Percentiles rank a stretch among this genome's conserved stretches.
These are phyloP conservation scores for Strix uralensis DNA, from an alignment of 2,113 vertebrate species.

Conservation along the genomic window DNA sequence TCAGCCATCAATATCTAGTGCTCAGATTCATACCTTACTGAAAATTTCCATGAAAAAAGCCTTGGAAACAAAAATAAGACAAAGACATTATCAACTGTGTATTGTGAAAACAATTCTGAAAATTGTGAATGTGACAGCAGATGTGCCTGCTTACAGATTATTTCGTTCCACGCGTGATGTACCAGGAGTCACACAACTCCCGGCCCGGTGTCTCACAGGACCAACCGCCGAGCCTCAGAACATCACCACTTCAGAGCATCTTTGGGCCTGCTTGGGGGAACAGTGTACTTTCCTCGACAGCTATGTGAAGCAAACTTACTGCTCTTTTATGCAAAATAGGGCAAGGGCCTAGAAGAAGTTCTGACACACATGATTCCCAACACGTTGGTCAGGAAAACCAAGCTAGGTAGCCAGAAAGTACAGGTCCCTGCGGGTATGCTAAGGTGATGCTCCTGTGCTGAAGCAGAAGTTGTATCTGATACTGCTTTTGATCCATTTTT, in stretches of 20 bases:
- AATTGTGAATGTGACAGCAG: neutral
- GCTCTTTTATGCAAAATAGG: neutral
- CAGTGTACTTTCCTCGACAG: neutral
- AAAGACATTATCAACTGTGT: neutral
- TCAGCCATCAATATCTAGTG: neutral
- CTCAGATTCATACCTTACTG: neutral
- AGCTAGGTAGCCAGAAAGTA: neutral
- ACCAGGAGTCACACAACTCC: neutral
- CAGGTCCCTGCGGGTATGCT: rapidly evolving
- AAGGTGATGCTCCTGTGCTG: neutral
- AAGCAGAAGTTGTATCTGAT: neutral
- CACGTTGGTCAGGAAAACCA: neutral
- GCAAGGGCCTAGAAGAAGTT: neutral
- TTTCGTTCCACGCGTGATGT: rapidly evolving
- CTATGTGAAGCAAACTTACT: neutral
- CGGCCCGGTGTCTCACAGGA: neutral
- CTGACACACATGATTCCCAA: neutral
- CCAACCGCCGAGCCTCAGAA: rapidly evolving
- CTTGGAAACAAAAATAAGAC: neutral
- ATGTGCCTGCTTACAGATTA: neutral
- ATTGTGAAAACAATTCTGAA: neutral
- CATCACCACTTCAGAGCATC: neutral
- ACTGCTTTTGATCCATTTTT: neutral
- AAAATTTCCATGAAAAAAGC: neutral
- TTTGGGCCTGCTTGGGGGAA: neutral